A percentile compares a stretch with the other conserved stretches of the same genome.
These are phyloP conservation scores for Rhynchonycteris naso DNA, from an alignment of 2,797 vertebrate species.

Conservation along the genomic window DNA sequence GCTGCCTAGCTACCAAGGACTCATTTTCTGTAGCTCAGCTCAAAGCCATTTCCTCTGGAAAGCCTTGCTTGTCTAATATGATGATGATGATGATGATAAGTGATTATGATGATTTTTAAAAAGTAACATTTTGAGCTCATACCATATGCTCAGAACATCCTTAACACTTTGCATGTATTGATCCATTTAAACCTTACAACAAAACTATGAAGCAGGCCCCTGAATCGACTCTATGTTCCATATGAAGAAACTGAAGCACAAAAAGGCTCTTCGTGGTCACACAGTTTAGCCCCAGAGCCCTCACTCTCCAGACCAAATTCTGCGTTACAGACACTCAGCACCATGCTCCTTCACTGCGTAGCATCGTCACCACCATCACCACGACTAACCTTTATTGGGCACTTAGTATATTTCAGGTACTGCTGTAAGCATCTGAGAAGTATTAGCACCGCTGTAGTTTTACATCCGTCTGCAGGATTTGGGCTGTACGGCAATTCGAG, in stretches of 20 bases:
- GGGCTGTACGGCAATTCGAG: not conserved
- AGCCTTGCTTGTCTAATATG: not conserved
- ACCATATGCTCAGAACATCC: not conserved
- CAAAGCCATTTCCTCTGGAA: not conserved
- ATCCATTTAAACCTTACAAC: not conserved
- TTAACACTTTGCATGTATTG: not conserved
- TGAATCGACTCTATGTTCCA: not conserved
- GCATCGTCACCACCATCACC: fast-evolving
- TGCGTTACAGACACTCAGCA: too few relatives aligned
- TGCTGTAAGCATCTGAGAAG: fast-evolving
- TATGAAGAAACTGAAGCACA: not conserved
- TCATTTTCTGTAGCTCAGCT: not conserved
- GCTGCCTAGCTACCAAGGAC: not conserved
- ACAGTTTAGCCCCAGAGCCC: not conserved
- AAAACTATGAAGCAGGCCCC: not conserved
- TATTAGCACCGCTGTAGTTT: not conserved
- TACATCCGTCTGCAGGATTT: not conserved
- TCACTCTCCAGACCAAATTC: not conserved
- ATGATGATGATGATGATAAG: not conserved
- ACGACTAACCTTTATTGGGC: fast-evolving
- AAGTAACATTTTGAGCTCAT: not conserved
- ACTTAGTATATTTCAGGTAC: not conserved
- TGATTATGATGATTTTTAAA: not conserved
- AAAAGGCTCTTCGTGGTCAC: not conserved
- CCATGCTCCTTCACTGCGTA: fast-evolving